phyloP scores from a whole-genome alignment of 1,140 invertebrate species.

The Lordiphosa mommai region DNA sequence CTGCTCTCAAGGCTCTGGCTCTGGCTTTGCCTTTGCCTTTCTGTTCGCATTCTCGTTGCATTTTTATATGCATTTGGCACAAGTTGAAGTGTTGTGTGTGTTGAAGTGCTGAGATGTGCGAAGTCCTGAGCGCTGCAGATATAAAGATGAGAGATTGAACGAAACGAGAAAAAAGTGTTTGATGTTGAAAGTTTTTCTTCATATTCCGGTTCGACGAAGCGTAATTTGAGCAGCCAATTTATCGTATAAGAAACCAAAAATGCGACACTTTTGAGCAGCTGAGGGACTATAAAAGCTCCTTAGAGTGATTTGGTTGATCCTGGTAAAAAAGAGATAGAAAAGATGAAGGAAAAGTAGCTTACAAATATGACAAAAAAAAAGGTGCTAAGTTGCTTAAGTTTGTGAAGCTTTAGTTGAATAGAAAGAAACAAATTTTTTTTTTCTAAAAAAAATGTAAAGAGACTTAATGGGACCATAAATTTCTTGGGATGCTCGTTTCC shows the following conservation, averaged over 20 bases:
- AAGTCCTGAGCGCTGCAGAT: constrained; percentile 32
- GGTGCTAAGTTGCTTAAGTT: no score
- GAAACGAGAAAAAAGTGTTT: constrained; percentile 9
- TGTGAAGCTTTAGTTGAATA: no score
- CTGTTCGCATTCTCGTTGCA: constrained; percentile 40
- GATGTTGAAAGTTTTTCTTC: constrained; percentile 4
- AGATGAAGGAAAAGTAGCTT: no score
- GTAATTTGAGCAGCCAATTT: constrained; percentile 44
- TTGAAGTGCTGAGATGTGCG: constrained; percentile 27
- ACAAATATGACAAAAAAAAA: no score
- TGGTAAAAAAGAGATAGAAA: no score
- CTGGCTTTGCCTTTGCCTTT: constrained; percentile 55
- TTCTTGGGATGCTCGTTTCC: no score
- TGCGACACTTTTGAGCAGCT: constrained; percentile 47
- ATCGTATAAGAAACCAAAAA: constrained; percentile 54
- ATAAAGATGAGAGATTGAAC: constrained; percentile 16
- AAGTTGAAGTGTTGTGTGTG: constrained; percentile 63
- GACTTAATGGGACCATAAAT: no score
- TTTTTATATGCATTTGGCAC: constrained; percentile 73
- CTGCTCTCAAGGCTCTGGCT: constrained; percentile 15
- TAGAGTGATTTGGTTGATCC: no score
- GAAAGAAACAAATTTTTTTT: no score
- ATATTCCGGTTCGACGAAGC: not conserved
- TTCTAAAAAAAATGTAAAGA: no score
- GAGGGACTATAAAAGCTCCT: constrained; percentile 16